A percentile compares a stretch with the other conserved stretches of the same genome.
Conservation (phyloP, 2,888 invertebrate genomes). For the Luperina nickerlii region DNA sequence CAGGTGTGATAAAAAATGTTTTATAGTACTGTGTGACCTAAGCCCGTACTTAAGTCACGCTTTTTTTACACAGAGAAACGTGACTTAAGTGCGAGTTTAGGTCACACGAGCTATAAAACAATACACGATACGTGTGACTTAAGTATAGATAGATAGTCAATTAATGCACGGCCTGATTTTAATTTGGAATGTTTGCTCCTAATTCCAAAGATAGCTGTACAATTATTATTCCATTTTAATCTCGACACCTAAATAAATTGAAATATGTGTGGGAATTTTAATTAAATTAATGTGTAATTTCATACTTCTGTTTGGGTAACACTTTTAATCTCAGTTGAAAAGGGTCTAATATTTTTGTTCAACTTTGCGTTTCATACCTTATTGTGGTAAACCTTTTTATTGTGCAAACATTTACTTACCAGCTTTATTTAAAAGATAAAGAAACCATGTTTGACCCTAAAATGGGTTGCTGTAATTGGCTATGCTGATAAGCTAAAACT, state of each 20-base stretch:
- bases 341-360: conserved; percentile 56
- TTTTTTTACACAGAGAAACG: background rate
- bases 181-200: background rate
- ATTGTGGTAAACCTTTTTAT: conserved; percentile 34
- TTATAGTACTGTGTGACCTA: background rate
- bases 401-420: conserved; percentile 27
- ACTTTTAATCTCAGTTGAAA: conserved; percentile 54
- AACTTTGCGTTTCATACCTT: conserved; percentile 26
- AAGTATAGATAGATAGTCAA: too few species aligned
- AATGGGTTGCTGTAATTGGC: conserved; percentile 7
- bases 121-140: too few species aligned
- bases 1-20: background rate
- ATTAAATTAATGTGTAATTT: conserved; percentile 58
- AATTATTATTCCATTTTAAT: conserved; percentile 26
- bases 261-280: conserved; percentile 34
- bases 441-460: conserved; percentile 7
- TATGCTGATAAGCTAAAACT: background rate
- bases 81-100: too few species aligned
- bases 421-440: background rate
- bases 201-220: conserved; percentile 3
- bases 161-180: background rate
- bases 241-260: conserved; percentile 53
- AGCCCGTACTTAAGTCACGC: background rate
- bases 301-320: conserved; percentile 54
- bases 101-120: background rate